These are phyloP conservation scores for Cranoglanis bouderius DNA, from an alignment of 2,113 vertebrate species.

Conservation along the genomic window DNA sequence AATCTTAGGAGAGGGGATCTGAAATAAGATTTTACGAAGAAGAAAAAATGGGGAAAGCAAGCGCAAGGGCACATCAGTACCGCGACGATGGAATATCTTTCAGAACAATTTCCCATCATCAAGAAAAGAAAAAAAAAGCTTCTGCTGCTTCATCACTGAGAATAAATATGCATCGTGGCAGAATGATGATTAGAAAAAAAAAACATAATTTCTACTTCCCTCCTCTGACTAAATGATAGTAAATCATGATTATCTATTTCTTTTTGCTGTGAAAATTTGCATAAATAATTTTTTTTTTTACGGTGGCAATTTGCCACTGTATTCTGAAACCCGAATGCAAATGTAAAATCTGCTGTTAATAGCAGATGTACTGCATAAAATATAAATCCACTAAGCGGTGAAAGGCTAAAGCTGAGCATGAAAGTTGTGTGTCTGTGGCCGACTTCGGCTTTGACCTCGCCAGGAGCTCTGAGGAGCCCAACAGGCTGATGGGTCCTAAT, in stretches of 20 bases:
- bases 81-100: conserved; percentile 44
- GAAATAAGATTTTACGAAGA: conserved; percentile 47
- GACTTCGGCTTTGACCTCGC: conserved; percentile 58
- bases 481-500: conserved; percentile 76
- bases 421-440: conserved; percentile 20
- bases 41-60: conserved; percentile 34
- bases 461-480: conserved; percentile 60
- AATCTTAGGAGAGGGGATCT: conserved; percentile 19
- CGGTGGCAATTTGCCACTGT: not conserved
- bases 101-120: conserved; percentile 51
- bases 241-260: conserved; percentile 58
- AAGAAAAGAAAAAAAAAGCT: conserved; percentile 62
- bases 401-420: not conserved
- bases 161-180: conserved; percentile 61
- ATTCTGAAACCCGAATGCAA: conserved; percentile 3
- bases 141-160: conserved; percentile 59
- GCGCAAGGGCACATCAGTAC: conserved; percentile 49
- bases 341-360: conserved; percentile 38
- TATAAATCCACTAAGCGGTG: conserved; percentile 23
- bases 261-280: conserved; percentile 43
- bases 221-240: conserved; percentile 54
- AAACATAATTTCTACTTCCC: conserved; percentile 55
- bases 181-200: conserved; percentile 47
- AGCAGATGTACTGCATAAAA: conserved; percentile 4
- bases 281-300: conserved; percentile 54